Base-by-base conservation (phyloP, 2,888 invertebrate genomes). In the Julus scandinavius region DNA sequence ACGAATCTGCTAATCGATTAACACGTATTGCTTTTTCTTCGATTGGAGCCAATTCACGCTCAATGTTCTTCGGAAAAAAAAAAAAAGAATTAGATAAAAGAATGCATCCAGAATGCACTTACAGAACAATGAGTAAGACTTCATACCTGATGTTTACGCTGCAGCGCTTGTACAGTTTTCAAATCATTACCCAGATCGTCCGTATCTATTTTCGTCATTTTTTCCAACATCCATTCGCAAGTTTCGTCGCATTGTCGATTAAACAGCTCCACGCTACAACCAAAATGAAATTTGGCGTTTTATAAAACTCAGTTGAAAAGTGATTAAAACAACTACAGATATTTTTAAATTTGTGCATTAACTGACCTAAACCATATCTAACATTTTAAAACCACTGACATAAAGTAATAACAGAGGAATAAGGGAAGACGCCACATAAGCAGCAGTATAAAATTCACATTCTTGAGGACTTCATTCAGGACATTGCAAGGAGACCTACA, bases 201-300 rank as follows among this genome's bases (percentile, higher is more conserved):
- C n/a, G 92, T 91, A 85, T 97, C 97, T 89, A 98, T 92, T 92
- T 98, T 97, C 89, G 96, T 95, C 94, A 97, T 97, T 93, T 99
- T 99, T 93, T 99, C 99, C 88, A 95, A 94, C 96, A 99, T 99
- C 99, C 99, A 99, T 91, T 98, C 98, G 90, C 96, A 95, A 0
- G 98, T 97, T 92, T 99, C 99, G 91, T 98, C 98, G 92, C 99
- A 99, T 0, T 97, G 97, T 88, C 98, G 96, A 91, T 97, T 96
- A 93, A 99, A 99, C 11, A 99, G 93, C 92, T 99, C 99, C 91
- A 99, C 98, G 91, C 97, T 97, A 91, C 72, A 91, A 91, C 17
- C 88, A 89, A 17, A 20, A 72, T 17, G 15, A 85, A 84, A 72
- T 89, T 85, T 45, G 15, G 87, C 17, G 15, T 41, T 50, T 45